Evolutionary conservation across 2,888 invertebrate genomes (phyloP), one percentile per base, ranked within the genome.

Genomic region (Hemistola chrysoprasaria): DNA sequence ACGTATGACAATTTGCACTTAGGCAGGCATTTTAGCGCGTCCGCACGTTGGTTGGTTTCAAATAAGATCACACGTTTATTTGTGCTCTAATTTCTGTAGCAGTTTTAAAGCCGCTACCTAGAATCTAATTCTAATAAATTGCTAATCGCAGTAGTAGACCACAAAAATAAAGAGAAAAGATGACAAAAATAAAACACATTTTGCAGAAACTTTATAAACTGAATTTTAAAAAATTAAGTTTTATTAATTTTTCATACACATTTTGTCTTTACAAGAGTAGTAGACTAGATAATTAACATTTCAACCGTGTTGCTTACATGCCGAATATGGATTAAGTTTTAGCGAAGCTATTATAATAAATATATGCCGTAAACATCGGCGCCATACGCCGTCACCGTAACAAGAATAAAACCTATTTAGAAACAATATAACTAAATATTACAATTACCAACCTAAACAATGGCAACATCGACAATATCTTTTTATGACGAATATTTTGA

Each of bases 251-350:
- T 78, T 73, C 73, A 72, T 82, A 84, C 78, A 85, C 67, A 74
- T 68, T 56, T 80, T 81, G 84, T 85, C 82, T 86, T 87, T 81
- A 86, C 81, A 85, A 85, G 85, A 85, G 71, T 77, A 71, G 68
- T 78, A 87, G 88, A 88, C 88, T 88, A 88, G 88, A 88, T 77
- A 80, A 79, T 73, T 79, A 84, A 83, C 81, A 80, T 77, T 79
- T 78, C 69, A 80, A 82, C 73, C 68, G 74, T 75, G 75, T 76
- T 66, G 73, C 73, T 71, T 71, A 75, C 60, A 71, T 66, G 66
- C 68, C 71, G 69, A 77, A 70, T 66, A 68, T 63, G 65, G 51
- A 57, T 65, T 61, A 63, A 54, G 62, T 64, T 63, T 63, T 65
- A 75, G 75, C 80, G 64, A 79, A 78, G 77, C 78, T 73, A 66